Evolutionary conservation across 1,140 invertebrate genomes (phyloP).

Genomic region (Lepeophtheirus salmonis): DNA sequence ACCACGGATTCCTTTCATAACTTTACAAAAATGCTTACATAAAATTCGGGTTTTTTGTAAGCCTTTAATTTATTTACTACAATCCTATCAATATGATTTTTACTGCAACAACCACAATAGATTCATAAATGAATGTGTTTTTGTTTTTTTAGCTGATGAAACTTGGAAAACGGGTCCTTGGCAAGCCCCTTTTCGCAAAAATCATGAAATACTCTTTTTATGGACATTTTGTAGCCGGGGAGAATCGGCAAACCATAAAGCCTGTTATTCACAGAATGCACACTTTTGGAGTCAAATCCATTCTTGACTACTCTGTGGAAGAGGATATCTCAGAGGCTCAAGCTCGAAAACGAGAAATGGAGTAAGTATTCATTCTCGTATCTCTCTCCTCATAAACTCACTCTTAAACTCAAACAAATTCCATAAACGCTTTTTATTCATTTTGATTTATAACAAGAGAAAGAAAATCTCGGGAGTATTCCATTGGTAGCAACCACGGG

Average conservation of each 20-base stretch:
- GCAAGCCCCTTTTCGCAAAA: constrained; percentile 59
- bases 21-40: no score
- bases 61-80: no score
- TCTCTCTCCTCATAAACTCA: background rate
- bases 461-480: no score
- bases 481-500: background rate
- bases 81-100: no score
- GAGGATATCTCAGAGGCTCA: constrained; percentile 80
- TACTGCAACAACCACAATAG: no score
- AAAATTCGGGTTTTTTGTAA: no score
- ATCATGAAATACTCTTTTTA: constrained; percentile 91
- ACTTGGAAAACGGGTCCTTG: constrained; percentile 52
- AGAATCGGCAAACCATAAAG: constrained; percentile 49
- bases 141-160: constrained; percentile 63
- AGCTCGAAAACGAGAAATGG: constrained; percentile 70
- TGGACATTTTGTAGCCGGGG: constrained; percentile 94
- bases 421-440: no score
- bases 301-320: constrained; percentile 95
- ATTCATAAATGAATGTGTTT: no score
- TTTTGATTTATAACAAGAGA: background rate
- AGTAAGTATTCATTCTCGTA: constrained; percentile 39
- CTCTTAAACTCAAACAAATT: background rate
- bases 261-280: constrained; percentile 39
- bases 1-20: no score
- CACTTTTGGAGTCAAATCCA: constrained; percentile 91